Base-by-base conservation (phyloP, 2,888 invertebrate species). In the Drosophila robusta region DNA sequence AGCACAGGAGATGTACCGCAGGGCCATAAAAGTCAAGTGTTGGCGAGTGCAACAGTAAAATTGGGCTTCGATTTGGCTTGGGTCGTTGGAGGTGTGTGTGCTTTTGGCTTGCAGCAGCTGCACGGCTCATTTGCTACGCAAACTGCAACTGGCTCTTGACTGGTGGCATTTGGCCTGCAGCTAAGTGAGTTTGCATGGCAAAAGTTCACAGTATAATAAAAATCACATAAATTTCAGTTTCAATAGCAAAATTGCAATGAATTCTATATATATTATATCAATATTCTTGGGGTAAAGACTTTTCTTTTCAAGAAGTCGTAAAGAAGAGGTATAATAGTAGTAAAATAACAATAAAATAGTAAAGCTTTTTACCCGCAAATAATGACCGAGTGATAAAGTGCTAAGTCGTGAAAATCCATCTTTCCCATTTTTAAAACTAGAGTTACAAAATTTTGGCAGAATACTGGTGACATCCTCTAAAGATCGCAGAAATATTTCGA, bases 71-170 rank as follows among this genome's bases (percentile, higher is more conserved):
- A 38, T 32, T 51, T 36, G 14, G 32, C 7, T 36, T 34, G 45
- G n/a, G n/a, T 16, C 34, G 16, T 36, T 46, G 26, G 26, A 36
- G 51, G 56, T 46, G 45, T 32, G 39, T 46, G 49, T 50, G 42
- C 22, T 18, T 38, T 60, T 38, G 41, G 38, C 49, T 49, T 32
- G 32, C 51, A 58, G 44, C 36, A 29, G 55, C 55, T 57, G 52
- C 80, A 82, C 66, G 82, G 66, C 78, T 87, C 86, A 83, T 83
- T 88, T 82, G 75, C 67, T 56, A 67, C 64, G 70, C 70, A 65
- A 67, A 57, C 45, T 55, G 64, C 58, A 55, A 45, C 55, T 44
- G 70, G 54, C 60, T 18, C 39, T 56, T 45, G 57, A 49, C 61
- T 69, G 34, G 52, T 57, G 57, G 22, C 52, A 41, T n/a, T 65